Conservation (phyloP, 2,888 invertebrate genomes). For the Leuctra nigra region DNA sequence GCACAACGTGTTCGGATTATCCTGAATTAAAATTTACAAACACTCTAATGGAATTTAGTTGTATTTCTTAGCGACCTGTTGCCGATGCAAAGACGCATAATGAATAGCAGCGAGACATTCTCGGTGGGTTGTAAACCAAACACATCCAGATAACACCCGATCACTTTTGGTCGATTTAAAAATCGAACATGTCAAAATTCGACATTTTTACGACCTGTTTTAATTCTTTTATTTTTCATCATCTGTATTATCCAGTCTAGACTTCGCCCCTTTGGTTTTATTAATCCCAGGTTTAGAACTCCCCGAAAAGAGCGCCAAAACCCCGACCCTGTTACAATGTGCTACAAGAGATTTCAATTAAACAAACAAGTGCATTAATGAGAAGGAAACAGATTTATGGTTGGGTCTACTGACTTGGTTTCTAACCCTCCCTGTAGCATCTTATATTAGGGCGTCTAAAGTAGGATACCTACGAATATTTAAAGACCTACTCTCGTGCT, state of each 20-base stretch:
- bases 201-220: slow-evolving; percentile 11
- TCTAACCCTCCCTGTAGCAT: too few species aligned
- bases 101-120: slow-evolving; percentile 6
- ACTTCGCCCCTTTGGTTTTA: neutral
- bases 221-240: neutral
- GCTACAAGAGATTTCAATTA: slow-evolving; percentile 57
- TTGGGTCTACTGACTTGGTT: neutral
- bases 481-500: too few species aligned
- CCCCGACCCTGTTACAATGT: neutral
- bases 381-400: slow-evolving; percentile 33
- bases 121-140: slow-evolving; percentile 4
- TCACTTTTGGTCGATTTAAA: too few species aligned
- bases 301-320: neutral
- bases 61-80: too few species aligned
- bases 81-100: too few species aligned
- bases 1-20: slow-evolving; percentile 6
- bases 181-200: slow-evolving; percentile 3
- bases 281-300: neutral
- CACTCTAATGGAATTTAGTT: slow-evolving; percentile 14
- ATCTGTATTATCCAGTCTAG: neutral
- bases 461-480: too few species aligned
- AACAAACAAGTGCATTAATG: slow-evolving; percentile 53
- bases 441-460: too few species aligned
- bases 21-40: slow-evolving; percentile 4
- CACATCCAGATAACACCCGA: too few species aligned